phyloP scores from a whole-genome alignment of 2,797 vertebrate genomes.

The Leptodactylus fallax region DNA sequence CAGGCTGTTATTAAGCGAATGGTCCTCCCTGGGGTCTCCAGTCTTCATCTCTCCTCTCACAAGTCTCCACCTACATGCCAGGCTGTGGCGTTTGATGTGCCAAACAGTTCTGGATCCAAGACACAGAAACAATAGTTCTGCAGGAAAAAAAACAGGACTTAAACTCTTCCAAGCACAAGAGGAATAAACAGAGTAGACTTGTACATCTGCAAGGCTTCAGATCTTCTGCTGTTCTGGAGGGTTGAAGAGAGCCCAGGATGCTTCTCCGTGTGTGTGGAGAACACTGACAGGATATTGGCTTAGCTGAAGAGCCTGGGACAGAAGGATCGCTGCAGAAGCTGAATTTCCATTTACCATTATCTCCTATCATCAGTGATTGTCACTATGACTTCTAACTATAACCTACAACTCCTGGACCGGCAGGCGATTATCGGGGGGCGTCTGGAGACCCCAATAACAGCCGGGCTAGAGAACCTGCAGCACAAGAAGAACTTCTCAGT shows the following conservation, averaged over 20 bases:
- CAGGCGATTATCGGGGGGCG: slow-evolving; percentile 86
- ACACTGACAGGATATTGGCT: neutral
- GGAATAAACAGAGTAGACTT: slow-evolving; percentile 73
- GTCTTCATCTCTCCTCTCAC: slow-evolving; percentile 76
- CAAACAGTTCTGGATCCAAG: slow-evolving; percentile 74
- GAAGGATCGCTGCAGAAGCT: neutral
- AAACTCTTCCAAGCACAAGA: slow-evolving; percentile 17
- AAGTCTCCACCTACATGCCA: slow-evolving; percentile 76
- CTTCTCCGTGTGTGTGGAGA: neutral
- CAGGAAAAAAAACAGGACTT: slow-evolving; percentile 66
- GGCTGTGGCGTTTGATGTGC: slow-evolving; percentile 83
- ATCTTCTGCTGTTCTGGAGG: slow-evolving; percentile 67
- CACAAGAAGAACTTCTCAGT: slow-evolving; percentile 99
- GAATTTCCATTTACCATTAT: neutral
- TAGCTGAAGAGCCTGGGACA: neutral
- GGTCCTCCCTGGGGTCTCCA: slow-evolving; percentile 79
- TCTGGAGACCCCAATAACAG: slow-evolving; percentile 88
- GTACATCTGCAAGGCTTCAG: slow-evolving; percentile 86
- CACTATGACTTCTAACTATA: slow-evolving; percentile 96
- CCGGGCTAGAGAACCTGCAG: slow-evolving; percentile 92
- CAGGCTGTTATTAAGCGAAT: slow-evolving; percentile 80
- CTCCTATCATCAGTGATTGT: slow-evolving; percentile 18
- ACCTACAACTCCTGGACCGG: slow-evolving; percentile 93
- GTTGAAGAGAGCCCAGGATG: neutral
- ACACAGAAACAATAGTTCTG: slow-evolving; percentile 64